A percentile compares a stretch with the other conserved stretches of the same genome.
Evolutionary conservation across 2,113 vertebrate genomes (phyloP).

Genomic region (Danionella cerebrum): DNA sequence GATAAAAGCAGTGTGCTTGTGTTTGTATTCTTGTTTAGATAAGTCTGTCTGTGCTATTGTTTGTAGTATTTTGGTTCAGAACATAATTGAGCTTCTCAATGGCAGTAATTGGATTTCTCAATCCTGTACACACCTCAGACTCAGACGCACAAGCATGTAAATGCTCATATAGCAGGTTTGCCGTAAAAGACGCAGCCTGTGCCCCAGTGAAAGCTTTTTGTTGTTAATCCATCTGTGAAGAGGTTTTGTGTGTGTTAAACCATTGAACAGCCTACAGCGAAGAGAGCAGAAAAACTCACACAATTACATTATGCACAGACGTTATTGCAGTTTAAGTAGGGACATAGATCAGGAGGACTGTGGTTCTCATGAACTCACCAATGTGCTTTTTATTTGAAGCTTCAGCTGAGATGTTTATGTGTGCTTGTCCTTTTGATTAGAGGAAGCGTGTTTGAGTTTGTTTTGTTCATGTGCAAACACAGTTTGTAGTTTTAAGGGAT

Average conservation of each 20-base stretch:
- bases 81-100: constrained; percentile 12
- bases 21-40: constrained; percentile 16
- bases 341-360: not conserved
- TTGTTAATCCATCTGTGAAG: constrained; percentile 11
- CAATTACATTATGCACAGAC: not conserved
- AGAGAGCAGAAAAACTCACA: not conserved
- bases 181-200: not conserved
- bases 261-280: not conserved
- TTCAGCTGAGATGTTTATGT: not conserved
- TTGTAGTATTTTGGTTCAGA: not conserved
- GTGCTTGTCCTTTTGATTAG: constrained; percentile 3
- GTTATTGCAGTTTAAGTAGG: not conserved
- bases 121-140: constrained; percentile 7
- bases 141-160: not conserved
- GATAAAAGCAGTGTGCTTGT: not conserved
- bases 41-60: constrained; percentile 8
- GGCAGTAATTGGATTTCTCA: not conserved
- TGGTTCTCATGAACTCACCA: not conserved
- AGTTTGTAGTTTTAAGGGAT: not conserved
- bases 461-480: not conserved
- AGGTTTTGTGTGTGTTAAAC: not conserved
- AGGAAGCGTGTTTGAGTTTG: constrained; percentile 15
- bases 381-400: constrained; percentile 1
- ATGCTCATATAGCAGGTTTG: not conserved
- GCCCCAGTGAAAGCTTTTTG: constrained; percentile 4